These are phyloP conservation scores for Micromesistius poutassou DNA, from an alignment of 2,797 vertebrate genomes.

Conservation along the genomic window DNA sequence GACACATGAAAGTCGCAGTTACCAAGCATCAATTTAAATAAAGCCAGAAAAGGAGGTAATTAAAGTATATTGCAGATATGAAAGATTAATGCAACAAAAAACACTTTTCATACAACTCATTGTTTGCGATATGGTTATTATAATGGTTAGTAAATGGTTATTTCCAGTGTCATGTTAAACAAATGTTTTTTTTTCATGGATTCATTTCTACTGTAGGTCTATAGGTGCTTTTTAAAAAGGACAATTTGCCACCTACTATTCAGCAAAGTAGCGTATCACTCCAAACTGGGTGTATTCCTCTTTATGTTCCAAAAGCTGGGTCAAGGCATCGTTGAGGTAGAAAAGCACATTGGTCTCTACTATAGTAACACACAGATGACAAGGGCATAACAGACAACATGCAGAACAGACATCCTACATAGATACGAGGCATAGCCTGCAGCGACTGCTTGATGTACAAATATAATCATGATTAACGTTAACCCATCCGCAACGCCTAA, in stretches of 20 bases:
- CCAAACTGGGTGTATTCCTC: conserved; percentile 90
- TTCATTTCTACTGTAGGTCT: too few relatives aligned
- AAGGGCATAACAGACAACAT: not conserved
- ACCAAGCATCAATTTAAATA: not conserved
- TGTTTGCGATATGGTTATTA: not conserved
- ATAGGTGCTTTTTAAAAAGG: too few relatives aligned
- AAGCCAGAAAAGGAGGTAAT: not conserved
- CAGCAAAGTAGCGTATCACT: conserved; percentile 89
- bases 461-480: not conserved
- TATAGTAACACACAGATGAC: conserved; percentile 51
- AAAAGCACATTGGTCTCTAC: conserved; percentile 87
- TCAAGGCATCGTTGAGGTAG: conserved; percentile 92
- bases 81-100: not conserved
- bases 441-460: not conserved
- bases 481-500: not conserved
- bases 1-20: not conserved
- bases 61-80: not conserved
- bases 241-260: conserved; percentile 85
- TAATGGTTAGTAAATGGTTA: not conserved
- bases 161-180: not conserved
- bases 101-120: not conserved
- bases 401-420: not conserved
- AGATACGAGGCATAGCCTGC: not conserved
- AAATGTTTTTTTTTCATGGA: too few relatives aligned
- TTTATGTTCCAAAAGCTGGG: conserved; percentile 85